Conservation (phyloP, 2,797 vertebrate species). For the Cyclura pinguis region DNA sequence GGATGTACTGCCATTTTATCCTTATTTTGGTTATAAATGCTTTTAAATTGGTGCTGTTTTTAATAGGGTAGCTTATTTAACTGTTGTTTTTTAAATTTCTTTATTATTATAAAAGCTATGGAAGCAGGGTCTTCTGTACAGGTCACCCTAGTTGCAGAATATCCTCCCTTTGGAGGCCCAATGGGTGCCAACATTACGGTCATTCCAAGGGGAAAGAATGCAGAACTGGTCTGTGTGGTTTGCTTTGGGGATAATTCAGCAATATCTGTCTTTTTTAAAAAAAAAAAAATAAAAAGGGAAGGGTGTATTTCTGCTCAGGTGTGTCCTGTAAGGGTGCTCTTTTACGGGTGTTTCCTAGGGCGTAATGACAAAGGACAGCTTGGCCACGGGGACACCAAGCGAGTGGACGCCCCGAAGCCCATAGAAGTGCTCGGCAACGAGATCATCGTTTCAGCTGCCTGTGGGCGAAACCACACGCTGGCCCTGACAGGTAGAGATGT, state of each 20-base stretch:
- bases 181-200: too few species aligned
- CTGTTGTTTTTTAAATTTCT: too few species aligned
- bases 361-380: conserved; percentile 96
- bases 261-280: neutral
- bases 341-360: conserved; percentile 75
- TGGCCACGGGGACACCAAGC: conserved; percentile 94
- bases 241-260: neutral
- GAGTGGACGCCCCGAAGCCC: conserved; percentile 90
- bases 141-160: too few species aligned
- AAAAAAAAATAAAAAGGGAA: neutral
- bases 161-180: too few species aligned
- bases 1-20: too few species aligned
- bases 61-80: too few species aligned
- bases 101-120: too few species aligned
- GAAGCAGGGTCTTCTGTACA: too few species aligned
- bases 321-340: neutral
- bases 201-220: too few species aligned
- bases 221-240: neutral
- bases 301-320: fast-evolving
- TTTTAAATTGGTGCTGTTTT: too few species aligned
- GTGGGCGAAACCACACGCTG: conserved; percentile 94
- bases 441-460: conserved; percentile 89
- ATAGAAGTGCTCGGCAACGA: conserved; percentile 88
- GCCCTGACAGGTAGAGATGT: conserved; percentile 86
- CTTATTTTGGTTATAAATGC: too few species aligned